Base-by-base conservation (phyloP, 2,113 vertebrate genomes). In the Leptocoma aspasia region DNA sequence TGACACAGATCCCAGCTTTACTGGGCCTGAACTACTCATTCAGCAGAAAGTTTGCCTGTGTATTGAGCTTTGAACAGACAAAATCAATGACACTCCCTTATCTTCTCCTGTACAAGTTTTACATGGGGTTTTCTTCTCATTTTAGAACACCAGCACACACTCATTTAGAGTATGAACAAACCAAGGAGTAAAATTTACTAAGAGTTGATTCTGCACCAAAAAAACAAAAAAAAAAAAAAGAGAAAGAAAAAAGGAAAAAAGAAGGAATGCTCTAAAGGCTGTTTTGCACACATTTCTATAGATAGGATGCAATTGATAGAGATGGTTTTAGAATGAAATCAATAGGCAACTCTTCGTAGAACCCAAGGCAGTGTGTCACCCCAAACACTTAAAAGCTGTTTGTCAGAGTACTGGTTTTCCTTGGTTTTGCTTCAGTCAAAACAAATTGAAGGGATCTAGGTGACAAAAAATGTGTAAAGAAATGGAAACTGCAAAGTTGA, bases 51-150 rank as follows among this genome's bases (percentile, higher is more conserved):
- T 39, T 88, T 83, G 13, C 9, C 63, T 63, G 11, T 53, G 12
- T 71, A 90, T 35, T 77, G 78, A 86, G 80, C 66, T 94, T 73
- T 68, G 19, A 82, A 77, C 19, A 78, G 86, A 64, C 21, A 90
- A 90, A 90, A 96, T 70, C 85, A 88, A 78, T 90, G 7, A 11
- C 31, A 33, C 26, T 49, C 10, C 22, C 44, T 77, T 73, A 65
- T 76, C 47, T 90, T 89, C 47, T 73, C 15, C 41, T 3, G 1
- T 52, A 23, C 7, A 41, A 91, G 52, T 56, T 64, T 88, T 78
- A 63, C 11, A 13, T 13, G 23, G 30, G 23, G 1, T 78, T 90
- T 83, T 15, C 49, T 88, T 92, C 56, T 28, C 6, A 15, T 80
- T 88, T 93, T 64, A 77, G 64, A 91, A 54, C 11, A 76, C 10